phyloP scores from a whole-genome alignment of 2,888 invertebrate species.

The Sicus ferrugineus region DNA sequence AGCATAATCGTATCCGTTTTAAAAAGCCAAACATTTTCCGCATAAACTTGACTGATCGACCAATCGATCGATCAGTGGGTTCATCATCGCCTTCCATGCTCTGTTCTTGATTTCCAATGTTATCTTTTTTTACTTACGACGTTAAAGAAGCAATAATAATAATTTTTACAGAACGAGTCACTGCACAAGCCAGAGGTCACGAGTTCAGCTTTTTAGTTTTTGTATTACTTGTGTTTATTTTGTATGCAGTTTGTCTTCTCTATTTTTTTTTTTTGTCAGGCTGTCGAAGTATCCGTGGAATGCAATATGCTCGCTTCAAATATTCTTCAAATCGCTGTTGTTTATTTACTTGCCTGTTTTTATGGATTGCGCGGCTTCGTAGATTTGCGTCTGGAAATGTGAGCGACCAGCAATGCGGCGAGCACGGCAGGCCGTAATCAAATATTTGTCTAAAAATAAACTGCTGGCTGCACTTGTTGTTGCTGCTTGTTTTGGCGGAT shows the following conservation, averaged over 20 bases:
- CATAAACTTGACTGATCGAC: too few species aligned
- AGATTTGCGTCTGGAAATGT: constrained; percentile 3
- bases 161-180: too few species aligned
- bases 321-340: not conserved
- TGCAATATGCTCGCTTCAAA: not conserved
- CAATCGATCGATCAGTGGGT: too few species aligned
- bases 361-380: constrained; percentile 5
- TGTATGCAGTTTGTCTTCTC: too few species aligned
- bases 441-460: constrained; percentile 13
- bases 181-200: too few species aligned
- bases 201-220: not conserved
- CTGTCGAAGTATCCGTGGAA: not conserved
- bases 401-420: not conserved
- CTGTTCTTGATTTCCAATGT: too few species aligned
- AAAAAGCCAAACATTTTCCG: too few species aligned
- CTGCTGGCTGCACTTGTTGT: not conserved
- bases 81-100: too few species aligned
- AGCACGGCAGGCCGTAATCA: constrained; percentile 1
- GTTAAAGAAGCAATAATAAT: too few species aligned
- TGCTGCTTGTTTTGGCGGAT: constrained; percentile 3
- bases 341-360: constrained; percentile 8
- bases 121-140: too few species aligned
- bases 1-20: too few species aligned
- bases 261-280: not conserved
- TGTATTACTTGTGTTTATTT: not conserved